Evolutionary conservation across 2,113 vertebrate species (phyloP).

Genomic region (Perognathus longimembris): DNA sequence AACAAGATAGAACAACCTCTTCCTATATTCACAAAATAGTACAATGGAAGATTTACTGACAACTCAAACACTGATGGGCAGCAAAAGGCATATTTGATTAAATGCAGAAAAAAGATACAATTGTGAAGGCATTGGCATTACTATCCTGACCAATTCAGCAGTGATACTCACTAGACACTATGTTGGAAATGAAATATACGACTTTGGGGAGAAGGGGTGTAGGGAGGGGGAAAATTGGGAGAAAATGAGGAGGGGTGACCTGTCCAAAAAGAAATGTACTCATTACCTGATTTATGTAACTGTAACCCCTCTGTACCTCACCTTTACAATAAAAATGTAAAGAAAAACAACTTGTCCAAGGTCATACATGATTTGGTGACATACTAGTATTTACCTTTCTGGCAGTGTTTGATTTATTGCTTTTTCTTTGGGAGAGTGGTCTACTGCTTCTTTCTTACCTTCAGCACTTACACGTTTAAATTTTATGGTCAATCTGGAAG

Average conservation of each 20-base stretch:
- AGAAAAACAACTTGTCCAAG: neutral
- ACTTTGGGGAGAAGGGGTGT: too few species aligned
- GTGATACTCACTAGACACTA: too few species aligned
- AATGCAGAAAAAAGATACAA: neutral
- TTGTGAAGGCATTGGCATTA: neutral
- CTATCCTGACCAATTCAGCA: neutral
- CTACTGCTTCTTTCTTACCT: neutral
- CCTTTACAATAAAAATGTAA: too few species aligned
- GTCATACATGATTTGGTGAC: neutral
- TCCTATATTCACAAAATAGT: neutral
- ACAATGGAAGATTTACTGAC: neutral
- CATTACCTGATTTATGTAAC: too few species aligned
- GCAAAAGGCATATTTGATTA: neutral
- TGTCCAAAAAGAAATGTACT: too few species aligned
- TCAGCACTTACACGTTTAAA: neutral
- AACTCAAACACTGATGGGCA: neutral
- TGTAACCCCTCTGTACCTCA: too few species aligned
- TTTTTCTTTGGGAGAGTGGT: neutral
- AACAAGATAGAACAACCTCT: neutral
- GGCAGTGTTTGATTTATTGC: neutral
- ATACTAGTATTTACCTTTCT: neutral
- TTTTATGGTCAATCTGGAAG: neutral
- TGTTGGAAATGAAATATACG: too few species aligned
- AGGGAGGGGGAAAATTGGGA: too few species aligned
- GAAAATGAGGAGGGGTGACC: too few species aligned